Percentiles rank a stretch among this genome's conserved stretches.
Conservation (phyloP, 2,113 vertebrate species). For the Lipotes vexillifer region DNA sequence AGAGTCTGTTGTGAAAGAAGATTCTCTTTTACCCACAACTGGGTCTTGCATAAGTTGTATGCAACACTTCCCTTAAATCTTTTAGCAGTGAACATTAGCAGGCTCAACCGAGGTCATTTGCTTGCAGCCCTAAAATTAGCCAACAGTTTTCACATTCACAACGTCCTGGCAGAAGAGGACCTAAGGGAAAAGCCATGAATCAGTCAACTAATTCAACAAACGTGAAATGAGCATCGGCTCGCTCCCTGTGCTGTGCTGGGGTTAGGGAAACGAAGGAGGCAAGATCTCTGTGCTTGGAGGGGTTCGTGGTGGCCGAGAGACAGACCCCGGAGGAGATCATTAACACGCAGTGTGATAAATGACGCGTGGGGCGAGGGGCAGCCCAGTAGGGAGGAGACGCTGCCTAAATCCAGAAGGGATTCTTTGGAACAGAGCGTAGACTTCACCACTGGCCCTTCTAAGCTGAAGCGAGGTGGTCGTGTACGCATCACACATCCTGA, state of each 20-base stretch:
- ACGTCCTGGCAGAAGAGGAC: not conserved
- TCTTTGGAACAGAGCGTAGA: not conserved
- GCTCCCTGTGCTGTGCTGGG: not conserved
- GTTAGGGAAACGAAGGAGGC: not conserved
- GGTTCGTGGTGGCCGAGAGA: not conserved
- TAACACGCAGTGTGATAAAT: not conserved
- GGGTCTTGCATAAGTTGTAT: not conserved
- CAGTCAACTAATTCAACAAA: not conserved
- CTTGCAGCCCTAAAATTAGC: slow-evolving; percentile 7
- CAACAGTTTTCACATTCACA: not conserved
- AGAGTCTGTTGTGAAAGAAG: not conserved
- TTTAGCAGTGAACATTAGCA: not conserved
- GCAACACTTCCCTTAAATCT: not conserved
- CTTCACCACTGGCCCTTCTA: not conserved
- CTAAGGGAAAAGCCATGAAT: not conserved
- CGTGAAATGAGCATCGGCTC: not conserved
- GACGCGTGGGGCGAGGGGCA: not conserved
- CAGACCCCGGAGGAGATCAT: not conserved
- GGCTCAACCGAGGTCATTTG: slow-evolving; percentile 5
- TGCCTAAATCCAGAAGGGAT: not conserved
- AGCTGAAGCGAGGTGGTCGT: not conserved
- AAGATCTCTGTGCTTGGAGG: not conserved
- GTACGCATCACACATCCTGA: not conserved
- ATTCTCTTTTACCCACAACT: slow-evolving; percentile 20
- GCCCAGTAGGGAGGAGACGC: not conserved